phyloP scores from a whole-genome alignment of 2,797 vertebrate genomes.

The Sebastes matsubarae region DNA sequence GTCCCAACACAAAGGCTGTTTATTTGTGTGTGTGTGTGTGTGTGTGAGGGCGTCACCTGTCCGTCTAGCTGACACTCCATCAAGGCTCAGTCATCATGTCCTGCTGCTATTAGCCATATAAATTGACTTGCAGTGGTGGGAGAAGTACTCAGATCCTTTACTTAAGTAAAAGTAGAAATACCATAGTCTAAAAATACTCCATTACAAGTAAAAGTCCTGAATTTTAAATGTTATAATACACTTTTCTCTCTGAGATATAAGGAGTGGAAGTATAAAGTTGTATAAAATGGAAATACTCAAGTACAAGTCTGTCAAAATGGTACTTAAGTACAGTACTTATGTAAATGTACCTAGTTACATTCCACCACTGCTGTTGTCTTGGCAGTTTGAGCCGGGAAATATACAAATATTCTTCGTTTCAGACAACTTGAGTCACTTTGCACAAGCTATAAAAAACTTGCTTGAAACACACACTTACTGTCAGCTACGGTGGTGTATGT shows the following conservation, averaged over 20 bases:
- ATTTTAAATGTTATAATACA: neutral
- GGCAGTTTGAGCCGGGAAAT: neutral
- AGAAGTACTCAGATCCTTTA: no score
- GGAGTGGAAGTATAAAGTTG: neutral
- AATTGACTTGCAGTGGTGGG: conserved; percentile 3
- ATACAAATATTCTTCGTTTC: conserved; percentile 16
- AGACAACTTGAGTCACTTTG: neutral
- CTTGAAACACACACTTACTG: neutral
- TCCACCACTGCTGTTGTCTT: conserved; percentile 1
- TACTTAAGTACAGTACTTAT: no score
- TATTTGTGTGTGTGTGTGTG: conserved; percentile 2
- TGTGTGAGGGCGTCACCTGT: conserved; percentile 8
- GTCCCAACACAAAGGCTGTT: conserved; percentile 15
- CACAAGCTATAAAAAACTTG: conserved; percentile 2
- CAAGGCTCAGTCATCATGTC: conserved; percentile 13
- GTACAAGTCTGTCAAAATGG: no score
- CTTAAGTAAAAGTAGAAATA: no score
- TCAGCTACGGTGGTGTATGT: neutral
- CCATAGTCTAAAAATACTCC: no score
- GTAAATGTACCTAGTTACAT: no score
- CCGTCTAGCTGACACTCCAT: neutral
- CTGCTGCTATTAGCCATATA: conserved; percentile 12
- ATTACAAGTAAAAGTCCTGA: no score
- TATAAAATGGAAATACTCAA: neutral
- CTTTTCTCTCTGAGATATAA: neutral